Evolutionary conservation across 2,888 invertebrate species (phyloP), one percentile per base, ranked within the genome.

Genomic region (Onchidella celtica): DNA sequence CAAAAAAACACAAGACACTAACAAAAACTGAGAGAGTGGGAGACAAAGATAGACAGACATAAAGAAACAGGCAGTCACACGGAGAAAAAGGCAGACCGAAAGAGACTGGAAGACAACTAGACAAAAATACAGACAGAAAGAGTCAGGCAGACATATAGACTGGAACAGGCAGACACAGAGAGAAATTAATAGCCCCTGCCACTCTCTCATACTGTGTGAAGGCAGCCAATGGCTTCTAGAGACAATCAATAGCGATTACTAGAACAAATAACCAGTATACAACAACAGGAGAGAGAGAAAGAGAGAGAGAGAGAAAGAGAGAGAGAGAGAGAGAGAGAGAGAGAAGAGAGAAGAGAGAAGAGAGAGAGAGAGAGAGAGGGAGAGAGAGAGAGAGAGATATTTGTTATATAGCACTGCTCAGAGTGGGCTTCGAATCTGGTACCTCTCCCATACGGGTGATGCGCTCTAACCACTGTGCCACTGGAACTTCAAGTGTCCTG

Each of bases 281-380:
- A n/a, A n/a, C n/a, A n/a, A n/a, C n/a, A n/a, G n/a, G n/a, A n/a
- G n/a, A n/a, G n/a, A n/a, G n/a, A 76, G 76, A 77, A 68, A 66
- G 81, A 68, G 76, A 77, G 81, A 34, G 38, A 77, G 68, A 68
- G 70, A 77, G 69, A 81, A 69, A 68, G 70, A 69, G 76, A 59
- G 57, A 36, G 55, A 27, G 38, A 68, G 40, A 29, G 70, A 76
- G 34, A 55, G 38, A 81, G 61, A 77, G 61, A 6, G 55, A 34
- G 2, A 34, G 61, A 34, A 34, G 34, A 34, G 36, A 29, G 0
- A 57, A 73, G 40, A 17, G 73, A 55, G 40, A 55, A 36, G 57
- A 29, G 61, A 61, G 27, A 32, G 57, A 29, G 57, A 29, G 32
- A 29, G 57, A 47, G 57, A 55, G 27, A 55, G 34, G 27, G 57